These are phyloP conservation scores for Acleris holmiana DNA, from an alignment of 2,888 invertebrate species.

Conservation along the genomic window DNA sequence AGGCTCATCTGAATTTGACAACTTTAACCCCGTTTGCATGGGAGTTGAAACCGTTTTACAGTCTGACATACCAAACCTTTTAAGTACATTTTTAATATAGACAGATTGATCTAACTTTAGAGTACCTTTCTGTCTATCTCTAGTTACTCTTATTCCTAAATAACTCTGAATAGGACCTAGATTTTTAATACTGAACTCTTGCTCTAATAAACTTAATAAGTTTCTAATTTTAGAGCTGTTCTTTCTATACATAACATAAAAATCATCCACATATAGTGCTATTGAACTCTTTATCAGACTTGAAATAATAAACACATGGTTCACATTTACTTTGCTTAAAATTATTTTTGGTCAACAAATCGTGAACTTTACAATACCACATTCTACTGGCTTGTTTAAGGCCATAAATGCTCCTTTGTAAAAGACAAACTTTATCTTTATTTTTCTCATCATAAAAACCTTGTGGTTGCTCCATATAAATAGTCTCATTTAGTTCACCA, in stretches of 20 bases:
- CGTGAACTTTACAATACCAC: not conserved
- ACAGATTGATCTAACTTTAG: not conserved
- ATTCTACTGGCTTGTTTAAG: too few species aligned
- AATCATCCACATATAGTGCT: slow-evolving; percentile 2
- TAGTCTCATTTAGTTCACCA: too few species aligned
- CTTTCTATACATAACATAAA: too few species aligned
- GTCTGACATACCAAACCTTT: slow-evolving; percentile 1
- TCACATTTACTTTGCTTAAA: slow-evolving; percentile 9
- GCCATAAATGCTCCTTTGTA: too few species aligned
- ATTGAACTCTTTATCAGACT: not conserved
- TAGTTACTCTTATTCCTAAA: not conserved
- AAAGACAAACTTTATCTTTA: too few species aligned
- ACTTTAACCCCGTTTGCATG: slow-evolving; percentile 35
- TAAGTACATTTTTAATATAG: not conserved
- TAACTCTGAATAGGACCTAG: not conserved
- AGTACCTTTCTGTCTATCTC: not conserved
- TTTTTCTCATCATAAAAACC: too few species aligned
- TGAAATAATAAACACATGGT: not conserved
- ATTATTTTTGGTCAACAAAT: not conserved
- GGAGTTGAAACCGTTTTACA: slow-evolving; percentile 39
- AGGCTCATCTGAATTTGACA: not conserved
- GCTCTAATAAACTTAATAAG: not conserved
- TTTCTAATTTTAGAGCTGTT: not conserved
- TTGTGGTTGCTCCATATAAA: too few species aligned
- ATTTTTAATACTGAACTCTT: not conserved